A percentile compares a stretch with the other conserved stretches of the same genome.
These are phyloP conservation scores for Chrysogorgia sp. DNA, from an alignment of 92 coral and sea anemone species.

Conservation along the genomic window DNA sequence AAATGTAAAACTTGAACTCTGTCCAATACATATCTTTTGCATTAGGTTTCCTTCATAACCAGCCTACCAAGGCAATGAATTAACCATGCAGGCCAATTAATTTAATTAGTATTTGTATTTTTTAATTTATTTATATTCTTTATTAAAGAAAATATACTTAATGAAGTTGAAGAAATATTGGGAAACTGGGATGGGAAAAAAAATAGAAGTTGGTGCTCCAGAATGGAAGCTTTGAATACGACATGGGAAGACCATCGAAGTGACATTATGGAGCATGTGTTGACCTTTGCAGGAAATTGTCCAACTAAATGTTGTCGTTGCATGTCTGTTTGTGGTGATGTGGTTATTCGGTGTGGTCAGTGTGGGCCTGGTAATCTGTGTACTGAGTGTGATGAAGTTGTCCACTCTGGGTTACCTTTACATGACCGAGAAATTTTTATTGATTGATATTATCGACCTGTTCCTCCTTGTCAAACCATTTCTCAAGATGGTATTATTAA, in stretches of 20 bases:
- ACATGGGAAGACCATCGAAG: neutral
- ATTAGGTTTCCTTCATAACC: too few relatives aligned
- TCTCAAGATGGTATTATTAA: neutral
- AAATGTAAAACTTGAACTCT: too few relatives aligned
- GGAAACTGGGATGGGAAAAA: neutral
- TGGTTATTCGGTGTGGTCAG: neutral
- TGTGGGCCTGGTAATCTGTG: neutral
- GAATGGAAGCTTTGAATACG: neutral
- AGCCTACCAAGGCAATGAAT: too few relatives aligned
- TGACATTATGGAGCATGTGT: neutral
- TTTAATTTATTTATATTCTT: too few relatives aligned
- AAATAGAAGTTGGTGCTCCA: neutral
- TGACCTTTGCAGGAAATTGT: neutral
- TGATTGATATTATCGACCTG: neutral
- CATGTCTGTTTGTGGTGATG: neutral
- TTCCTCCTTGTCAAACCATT: neutral
- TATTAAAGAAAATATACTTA: too few relatives aligned
- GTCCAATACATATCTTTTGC: too few relatives aligned
- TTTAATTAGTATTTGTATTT: too few relatives aligned
- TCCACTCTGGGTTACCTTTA: neutral
- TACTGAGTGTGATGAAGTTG: neutral
- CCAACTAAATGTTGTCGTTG: neutral
- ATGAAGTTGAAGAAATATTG: conserved; percentile 3
- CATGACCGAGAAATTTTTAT: neutral
- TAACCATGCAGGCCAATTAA: too few relatives aligned